A percentile compares a stretch with the other conserved stretches of the same genome.
Conservation (phyloP, 2,888 invertebrate species). For the Ectemnius lituratus region DNA sequence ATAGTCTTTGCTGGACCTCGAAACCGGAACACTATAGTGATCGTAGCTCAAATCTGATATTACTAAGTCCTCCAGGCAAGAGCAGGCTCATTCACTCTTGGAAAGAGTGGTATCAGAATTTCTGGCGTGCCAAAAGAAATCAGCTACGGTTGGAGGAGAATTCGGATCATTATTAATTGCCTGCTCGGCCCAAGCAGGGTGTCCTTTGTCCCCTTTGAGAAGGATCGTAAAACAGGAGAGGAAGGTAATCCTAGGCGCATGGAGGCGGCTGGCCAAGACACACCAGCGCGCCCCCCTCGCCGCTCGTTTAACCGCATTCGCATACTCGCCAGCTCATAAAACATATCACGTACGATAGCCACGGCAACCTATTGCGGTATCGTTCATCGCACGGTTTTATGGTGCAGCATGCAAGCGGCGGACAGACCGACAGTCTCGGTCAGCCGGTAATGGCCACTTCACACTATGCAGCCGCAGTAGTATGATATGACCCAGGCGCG, state of each 20-base stretch:
- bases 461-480: neutral
- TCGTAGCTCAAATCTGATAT: neutral
- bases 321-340: constrained; percentile 60
- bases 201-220: neutral
- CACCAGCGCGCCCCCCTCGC: constrained; percentile 6
- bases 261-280: constrained; percentile 5
- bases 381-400: constrained; percentile 68
- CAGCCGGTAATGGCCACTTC: neutral
- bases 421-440: neutral
- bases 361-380: constrained; percentile 59
- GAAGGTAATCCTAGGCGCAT: neutral
- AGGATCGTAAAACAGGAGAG: constrained; percentile 34
- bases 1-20: neutral
- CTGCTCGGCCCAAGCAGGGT: no score
- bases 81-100: no score
- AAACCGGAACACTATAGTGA: neutral
- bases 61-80: neutral
- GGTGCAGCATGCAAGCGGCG: constrained; percentile 50
- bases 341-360: constrained; percentile 58
- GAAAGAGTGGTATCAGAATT: no score
- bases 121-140: no score
- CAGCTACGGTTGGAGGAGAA: no score
- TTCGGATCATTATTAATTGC: no score
- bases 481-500: no score
- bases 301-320: constrained; percentile 50